These are phyloP conservation scores for Apodemia zela DNA, from an alignment of 2,888 invertebrate genomes.

Conservation along the genomic window DNA sequence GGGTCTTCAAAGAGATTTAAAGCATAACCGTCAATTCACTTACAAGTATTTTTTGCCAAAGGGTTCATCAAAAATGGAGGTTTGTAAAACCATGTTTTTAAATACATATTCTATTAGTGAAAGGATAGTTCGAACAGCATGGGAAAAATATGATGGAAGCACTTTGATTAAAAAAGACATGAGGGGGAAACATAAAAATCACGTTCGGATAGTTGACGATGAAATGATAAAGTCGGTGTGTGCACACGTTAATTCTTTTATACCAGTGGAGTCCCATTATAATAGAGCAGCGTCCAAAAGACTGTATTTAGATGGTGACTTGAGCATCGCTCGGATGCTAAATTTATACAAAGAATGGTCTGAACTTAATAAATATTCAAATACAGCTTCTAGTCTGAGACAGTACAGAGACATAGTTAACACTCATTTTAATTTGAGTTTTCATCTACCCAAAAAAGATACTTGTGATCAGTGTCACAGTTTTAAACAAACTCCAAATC, in stretches of 20 bases:
- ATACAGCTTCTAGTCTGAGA: slow-evolving; percentile 7
- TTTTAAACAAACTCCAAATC: not conserved
- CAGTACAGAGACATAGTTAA: slow-evolving; percentile 30
- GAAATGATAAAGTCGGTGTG: slow-evolving; percentile 22
- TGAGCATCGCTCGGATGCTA: slow-evolving; percentile 29
- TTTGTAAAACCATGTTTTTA: slow-evolving; percentile 25
- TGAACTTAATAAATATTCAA: slow-evolving; percentile 23
- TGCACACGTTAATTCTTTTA: slow-evolving; percentile 25
- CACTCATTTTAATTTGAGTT: slow-evolving; percentile 26
- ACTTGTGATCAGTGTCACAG: not conserved
- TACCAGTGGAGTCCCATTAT: slow-evolving; percentile 27
- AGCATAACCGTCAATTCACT: slow-evolving; percentile 21
- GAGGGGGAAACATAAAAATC: slow-evolving; percentile 24
- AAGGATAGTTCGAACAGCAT: slow-evolving; percentile 16
- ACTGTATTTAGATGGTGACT: slow-evolving; percentile 26
- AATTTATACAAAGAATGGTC: slow-evolving; percentile 30
- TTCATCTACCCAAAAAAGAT: slow-evolving; percentile 18
- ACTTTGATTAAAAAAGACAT: slow-evolving; percentile 12
- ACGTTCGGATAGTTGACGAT: not conserved
- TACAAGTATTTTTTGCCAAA: slow-evolving; percentile 24
- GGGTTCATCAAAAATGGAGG: slow-evolving; percentile 15
- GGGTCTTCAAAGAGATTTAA: slow-evolving; percentile 16
- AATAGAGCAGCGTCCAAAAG: slow-evolving; percentile 24
- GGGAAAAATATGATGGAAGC: slow-evolving; percentile 22
- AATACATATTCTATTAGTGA: slow-evolving; percentile 20